Base-by-base conservation (phyloP, 2,113 vertebrate genomes). In the Dendrocopos noguchii region DNA sequence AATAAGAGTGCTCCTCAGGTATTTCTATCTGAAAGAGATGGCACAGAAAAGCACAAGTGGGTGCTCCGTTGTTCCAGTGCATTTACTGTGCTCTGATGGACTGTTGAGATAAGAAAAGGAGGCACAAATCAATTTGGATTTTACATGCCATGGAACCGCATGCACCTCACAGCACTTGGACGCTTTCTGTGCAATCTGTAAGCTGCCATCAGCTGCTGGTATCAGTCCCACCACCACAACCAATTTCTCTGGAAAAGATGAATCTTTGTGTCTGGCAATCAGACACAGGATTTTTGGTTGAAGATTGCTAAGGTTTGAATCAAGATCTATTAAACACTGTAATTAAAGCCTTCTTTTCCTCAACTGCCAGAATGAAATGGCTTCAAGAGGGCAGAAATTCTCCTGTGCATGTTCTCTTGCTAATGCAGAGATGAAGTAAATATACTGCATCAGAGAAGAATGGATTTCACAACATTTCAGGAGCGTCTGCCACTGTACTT, bases 131-230 rank as follows among this genome's bases (percentile, higher is more conserved):
- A 94, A 88, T 94, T 68, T 81, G 44, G 78, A 86, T 92, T 94
- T 95, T 91, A 93, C 80, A 91, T 94, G 81, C 82, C 91, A 89
- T 90, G 85, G 91, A 95, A 97, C 86, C 92, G 80, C 19, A 31
- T 9, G 16, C 19, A 66, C 5, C 1, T 73, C 0, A 2, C 6
- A 21, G 47, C 31, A 76, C 80, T 84, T 15, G 46, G 73, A 92
- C 66, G 33, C 28, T 91, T 65, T 57, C 80, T 73, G n/a, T 36
- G 65, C 75, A 63, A 46, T 44, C 72, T 46, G 42, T 42, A 90
- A 80, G 59, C 61, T 92, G 28, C 24, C 65, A 85, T 36, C 74
- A 66, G 73, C 34, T 72, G 21, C 61, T 77, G 33, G 27, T 83
- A 89, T 55, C 64, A 8, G 19, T 71, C 68, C 53, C 34, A 83